phyloP scores from a whole-genome alignment of 2,888 invertebrate species.

The Fissipunctia ypsillon region DNA sequence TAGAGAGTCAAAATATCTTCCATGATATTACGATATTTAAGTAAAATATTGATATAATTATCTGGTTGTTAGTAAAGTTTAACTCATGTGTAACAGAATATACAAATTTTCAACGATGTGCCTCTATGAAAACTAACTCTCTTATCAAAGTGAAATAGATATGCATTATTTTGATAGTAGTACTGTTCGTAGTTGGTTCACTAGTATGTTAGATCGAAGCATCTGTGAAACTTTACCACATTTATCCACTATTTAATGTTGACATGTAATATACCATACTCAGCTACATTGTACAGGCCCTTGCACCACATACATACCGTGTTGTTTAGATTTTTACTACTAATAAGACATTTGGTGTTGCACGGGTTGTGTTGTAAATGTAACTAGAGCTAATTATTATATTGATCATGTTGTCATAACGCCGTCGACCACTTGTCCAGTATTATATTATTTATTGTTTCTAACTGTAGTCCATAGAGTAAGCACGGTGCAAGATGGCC shows the following conservation, averaged over 20 bases:
- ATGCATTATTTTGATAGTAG: constrained; percentile 58
- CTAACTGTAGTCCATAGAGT: constrained; percentile 40
- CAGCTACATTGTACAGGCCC: constrained; percentile 45
- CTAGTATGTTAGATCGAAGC: background rate
- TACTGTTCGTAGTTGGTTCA: constrained; percentile 27
- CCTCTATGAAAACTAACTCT: constrained; percentile 52
- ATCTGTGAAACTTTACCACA: constrained; percentile 6
- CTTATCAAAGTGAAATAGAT: constrained; percentile 45
- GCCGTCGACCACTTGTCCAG: constrained; percentile 52
- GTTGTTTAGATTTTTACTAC: constrained; percentile 3
- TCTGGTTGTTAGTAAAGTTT: constrained; percentile 33
- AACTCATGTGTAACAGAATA: constrained; percentile 41
- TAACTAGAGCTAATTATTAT: constrained; percentile 14
- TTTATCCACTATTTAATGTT: constrained; percentile 12
- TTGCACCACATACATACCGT: constrained; percentile 50
- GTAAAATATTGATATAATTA: constrained; percentile 30
- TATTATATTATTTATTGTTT: constrained; percentile 57
- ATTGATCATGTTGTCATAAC: constrained; percentile 32
- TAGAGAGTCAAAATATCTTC: constrained; percentile 16
- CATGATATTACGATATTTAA: constrained; percentile 40
- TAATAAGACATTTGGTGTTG: constrained; percentile 28
- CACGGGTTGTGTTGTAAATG: constrained; percentile 30
- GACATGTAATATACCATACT: constrained; percentile 25
- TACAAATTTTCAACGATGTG: constrained; percentile 51
- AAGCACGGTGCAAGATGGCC: constrained; percentile 64